Evolutionary conservation across 2,113 vertebrate species (phyloP), one percentile per base, ranked within the genome.

Genomic region (Gobio gobio): DNA sequence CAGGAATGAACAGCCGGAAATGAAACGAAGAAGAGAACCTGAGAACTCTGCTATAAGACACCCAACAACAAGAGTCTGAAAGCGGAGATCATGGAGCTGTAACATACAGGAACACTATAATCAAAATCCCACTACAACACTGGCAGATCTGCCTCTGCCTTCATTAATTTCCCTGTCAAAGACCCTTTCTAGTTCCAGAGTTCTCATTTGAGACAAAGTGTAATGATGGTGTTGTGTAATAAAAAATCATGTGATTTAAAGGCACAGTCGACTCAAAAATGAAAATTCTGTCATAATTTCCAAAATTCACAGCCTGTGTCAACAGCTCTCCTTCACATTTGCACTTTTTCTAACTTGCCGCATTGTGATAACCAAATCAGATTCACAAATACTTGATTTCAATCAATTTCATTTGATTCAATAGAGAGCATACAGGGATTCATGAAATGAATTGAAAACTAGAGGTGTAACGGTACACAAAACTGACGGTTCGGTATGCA

Each of bases 1-100:
- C 64, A 83, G 78, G 68, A 72, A 76, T 75, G 18, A 63, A 77
- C 12, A 4, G 82, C 61, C 29, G 78, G 85, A 86, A 75, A 16
- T 79, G 40, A 76, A 77, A 47, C 49, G 18, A 76, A 86, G 85
- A 63, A 61, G 92, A 61, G 92, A 89, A 93, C 90, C 89, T 66
- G 47, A 85, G 72, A 81, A 68, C 87, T 88, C 85, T 90, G 90
- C 91, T 92, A 93, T 91, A 91, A 5, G 64, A 77, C 45, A 26
- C 61, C 59, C 16, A 43, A 56, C 16, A 26, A 36, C 36, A 13
- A 78, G 45, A 20, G 72, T 16, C 33, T 47, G 24, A 76, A 24
- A 75, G 66, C 10, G 3, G 24, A 72, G 70, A 70, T 4, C 26
- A 24, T 40, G 29, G 16, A 18, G 83, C 84, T 5, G 66, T 68